phyloP scores from a whole-genome alignment of 2,113 vertebrate species.

The Glaucomys volans region DNA sequence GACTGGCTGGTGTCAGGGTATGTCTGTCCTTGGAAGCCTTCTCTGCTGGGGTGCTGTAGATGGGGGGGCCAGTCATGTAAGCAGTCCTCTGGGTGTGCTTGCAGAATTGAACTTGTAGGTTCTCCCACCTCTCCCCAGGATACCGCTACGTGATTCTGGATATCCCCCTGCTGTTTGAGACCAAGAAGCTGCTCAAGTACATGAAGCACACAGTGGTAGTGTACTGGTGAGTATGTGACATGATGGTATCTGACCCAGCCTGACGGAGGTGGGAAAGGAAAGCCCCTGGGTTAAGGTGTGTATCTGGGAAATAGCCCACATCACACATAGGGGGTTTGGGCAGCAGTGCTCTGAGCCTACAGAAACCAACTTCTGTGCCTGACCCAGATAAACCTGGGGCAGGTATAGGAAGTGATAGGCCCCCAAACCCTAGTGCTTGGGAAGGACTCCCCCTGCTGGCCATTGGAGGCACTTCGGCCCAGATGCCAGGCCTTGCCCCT shows the following conservation, averaged over 20 bases:
- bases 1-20: neutral
- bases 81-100: neutral
- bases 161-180: conserved; percentile 97
- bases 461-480: neutral
- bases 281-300: fast-evolving
- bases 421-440: conserved; percentile 41
- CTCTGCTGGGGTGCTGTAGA: neutral
- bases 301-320: neutral
- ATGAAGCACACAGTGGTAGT: conserved; percentile 96
- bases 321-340: neutral
- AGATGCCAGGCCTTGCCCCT: neutral
- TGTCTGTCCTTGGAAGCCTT: neutral
- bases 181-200: conserved; percentile 90
- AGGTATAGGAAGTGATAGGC: neutral
- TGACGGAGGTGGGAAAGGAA: neutral
- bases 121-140: conserved; percentile 85
- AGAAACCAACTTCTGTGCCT: neutral
- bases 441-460: conserved; percentile 73
- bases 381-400: neutral
- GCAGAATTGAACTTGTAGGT: neutral
- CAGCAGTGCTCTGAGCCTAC: neutral
- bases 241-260: neutral
- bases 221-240: conserved; percentile 92
- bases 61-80: neutral
- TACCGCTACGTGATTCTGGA: conserved; percentile 97